These are phyloP conservation scores for Diceros bicornis DNA, from an alignment of 2,797 vertebrate species.

Conservation along the genomic window DNA sequence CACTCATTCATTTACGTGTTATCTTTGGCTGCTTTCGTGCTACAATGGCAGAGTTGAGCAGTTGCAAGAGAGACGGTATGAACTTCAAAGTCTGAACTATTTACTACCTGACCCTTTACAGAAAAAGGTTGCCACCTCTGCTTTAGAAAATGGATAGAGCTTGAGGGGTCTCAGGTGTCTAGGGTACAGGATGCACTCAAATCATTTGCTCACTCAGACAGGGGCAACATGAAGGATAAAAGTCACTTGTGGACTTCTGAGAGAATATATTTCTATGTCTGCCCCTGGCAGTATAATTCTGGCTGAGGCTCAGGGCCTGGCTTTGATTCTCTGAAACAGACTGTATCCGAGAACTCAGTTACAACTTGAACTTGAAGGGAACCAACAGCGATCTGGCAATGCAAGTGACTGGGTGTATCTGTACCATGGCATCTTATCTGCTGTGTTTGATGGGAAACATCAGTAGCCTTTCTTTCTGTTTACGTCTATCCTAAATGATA, in stretches of 20 bases:
- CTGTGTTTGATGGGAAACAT: neutral
- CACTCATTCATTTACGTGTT: accelerated
- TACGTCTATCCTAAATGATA: accelerated
- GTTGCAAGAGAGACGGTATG: neutral
- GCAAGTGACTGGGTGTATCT: accelerated
- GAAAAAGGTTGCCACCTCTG: neutral
- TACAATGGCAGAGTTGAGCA: neutral
- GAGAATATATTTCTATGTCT: neutral
- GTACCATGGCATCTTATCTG: neutral
- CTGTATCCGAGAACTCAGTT: neutral
- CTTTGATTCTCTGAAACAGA: constrained; percentile 40
- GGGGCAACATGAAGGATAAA: neutral
- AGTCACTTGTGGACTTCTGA: neutral
- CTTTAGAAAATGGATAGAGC: neutral
- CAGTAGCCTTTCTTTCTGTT: neutral
- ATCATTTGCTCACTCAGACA: neutral
- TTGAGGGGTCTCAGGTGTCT: neutral
- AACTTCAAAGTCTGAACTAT: neutral
- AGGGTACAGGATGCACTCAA: neutral
- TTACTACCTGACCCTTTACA: neutral
- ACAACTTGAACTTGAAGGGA: constrained; percentile 6
- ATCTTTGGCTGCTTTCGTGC: neutral
- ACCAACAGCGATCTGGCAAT: neutral
- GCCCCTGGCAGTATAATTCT: neutral
- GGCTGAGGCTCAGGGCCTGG: neutral